phyloP scores from a whole-genome alignment of 2,113 vertebrate genomes.

The Marmota flaviventris region DNA sequence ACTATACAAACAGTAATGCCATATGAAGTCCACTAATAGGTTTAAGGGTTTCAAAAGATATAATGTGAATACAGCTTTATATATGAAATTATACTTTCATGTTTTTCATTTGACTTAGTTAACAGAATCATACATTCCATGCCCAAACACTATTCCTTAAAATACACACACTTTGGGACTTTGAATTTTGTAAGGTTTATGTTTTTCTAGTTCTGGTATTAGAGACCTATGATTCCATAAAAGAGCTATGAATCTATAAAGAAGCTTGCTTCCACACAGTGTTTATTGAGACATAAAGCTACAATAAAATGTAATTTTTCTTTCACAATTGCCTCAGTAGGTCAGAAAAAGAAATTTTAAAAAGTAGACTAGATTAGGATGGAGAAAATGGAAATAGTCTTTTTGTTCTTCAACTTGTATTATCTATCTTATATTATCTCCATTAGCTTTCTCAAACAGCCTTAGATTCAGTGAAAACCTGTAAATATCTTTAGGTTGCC shows the following conservation, averaged over 20 bases:
- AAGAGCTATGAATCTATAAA: conserved; percentile 80
- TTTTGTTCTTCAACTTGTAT: conserved; percentile 86
- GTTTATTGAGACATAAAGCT: neutral
- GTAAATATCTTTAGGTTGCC: conserved; percentile 89
- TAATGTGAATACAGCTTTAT: conserved; percentile 3
- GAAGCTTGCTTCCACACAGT: conserved; percentile 79
- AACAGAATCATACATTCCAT: conserved; percentile 33
- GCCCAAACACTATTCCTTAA: conserved; percentile 51
- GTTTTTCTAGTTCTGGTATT: conserved; percentile 44
- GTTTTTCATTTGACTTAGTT: conserved; percentile 29
- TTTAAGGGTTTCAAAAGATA: neutral
- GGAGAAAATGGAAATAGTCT: conserved; percentile 85
- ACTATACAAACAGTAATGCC: neutral
- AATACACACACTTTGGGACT: conserved; percentile 67
- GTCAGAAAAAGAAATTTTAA: conserved; percentile 90
- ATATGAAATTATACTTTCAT: conserved; percentile 33
- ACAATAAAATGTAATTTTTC: conserved; percentile 57
- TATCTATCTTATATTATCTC: conserved; percentile 88
- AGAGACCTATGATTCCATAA: conserved; percentile 47
- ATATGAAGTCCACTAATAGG: neutral
- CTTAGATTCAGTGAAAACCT: conserved; percentile 85
- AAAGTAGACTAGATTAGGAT: conserved; percentile 93
- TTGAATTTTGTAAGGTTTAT: conserved; percentile 85
- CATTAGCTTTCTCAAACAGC: conserved; percentile 89
- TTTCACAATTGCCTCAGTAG: conserved; percentile 91